These are phyloP conservation scores for Chalcis sispes DNA, from an alignment of 2,888 invertebrate species.

Conservation along the genomic window DNA sequence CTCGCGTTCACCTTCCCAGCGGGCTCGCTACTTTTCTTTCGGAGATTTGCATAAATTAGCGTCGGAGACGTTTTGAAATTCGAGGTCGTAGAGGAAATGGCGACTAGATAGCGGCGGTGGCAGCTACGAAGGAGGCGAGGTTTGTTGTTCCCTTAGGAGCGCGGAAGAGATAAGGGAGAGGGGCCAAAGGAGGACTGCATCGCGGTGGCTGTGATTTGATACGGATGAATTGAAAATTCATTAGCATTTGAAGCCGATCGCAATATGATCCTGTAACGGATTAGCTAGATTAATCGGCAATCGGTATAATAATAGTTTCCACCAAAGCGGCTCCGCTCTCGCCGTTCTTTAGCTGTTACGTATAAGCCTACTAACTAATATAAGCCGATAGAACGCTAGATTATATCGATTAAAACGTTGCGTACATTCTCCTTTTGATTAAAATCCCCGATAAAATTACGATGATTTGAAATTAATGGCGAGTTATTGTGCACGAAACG, in stretches of 20 bases:
- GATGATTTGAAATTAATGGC: too few relatives aligned
- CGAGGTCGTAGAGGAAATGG: too few relatives aligned
- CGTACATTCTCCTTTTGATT: too few relatives aligned
- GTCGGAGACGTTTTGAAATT: too few relatives aligned
- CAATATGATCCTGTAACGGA: constrained; percentile 19
- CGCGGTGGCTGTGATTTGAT: neutral
- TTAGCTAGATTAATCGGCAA: constrained; percentile 31
- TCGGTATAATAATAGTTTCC: constrained; percentile 35
- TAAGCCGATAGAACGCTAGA: neutral
- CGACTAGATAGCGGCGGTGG: too few relatives aligned
- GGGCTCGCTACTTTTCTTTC: too few relatives aligned
- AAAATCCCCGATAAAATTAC: too few relatives aligned
- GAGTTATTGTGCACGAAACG: too few relatives aligned
- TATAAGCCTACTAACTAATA: neutral
- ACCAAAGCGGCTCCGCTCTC: constrained; percentile 16
- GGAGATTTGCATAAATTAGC: too few relatives aligned
- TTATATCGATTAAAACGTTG: neutral
- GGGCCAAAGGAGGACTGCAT: too few relatives aligned
- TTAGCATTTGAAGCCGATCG: constrained; percentile 19
- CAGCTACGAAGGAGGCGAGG: neutral
- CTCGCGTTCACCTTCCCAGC: too few relatives aligned
- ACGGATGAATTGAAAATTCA: constrained; percentile 24
- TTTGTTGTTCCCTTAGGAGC: neutral
- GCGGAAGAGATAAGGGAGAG: neutral
- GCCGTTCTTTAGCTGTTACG: neutral